Evolutionary conservation across 2,113 vertebrate species (phyloP).

Genomic region (Microcebus murinus): DNA sequence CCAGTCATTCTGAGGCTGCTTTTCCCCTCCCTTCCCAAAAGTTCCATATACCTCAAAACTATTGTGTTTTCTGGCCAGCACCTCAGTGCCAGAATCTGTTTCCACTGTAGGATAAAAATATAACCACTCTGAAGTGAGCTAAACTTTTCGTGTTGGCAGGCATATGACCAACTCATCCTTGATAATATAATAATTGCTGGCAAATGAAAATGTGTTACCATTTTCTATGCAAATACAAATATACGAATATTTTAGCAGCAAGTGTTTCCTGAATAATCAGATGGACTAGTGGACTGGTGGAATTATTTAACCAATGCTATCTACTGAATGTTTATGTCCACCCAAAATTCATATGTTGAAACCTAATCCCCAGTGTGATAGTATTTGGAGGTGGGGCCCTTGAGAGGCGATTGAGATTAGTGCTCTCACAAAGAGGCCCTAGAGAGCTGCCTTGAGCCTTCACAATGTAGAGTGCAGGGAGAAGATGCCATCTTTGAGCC

Average conservation of each 20-base stretch:
- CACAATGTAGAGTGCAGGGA: neutral
- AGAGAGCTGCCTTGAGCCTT: neutral
- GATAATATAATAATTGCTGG: neutral
- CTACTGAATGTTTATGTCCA: neutral
- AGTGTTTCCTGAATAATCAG: neutral
- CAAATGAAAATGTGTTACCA: neutral
- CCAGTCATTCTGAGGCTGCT: neutral
- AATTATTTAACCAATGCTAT: neutral
- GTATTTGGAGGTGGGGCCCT: neutral
- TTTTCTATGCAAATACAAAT: no score
- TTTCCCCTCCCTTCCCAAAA: neutral
- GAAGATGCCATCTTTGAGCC: neutral
- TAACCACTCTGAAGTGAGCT: neutral
- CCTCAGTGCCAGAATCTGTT: neutral
- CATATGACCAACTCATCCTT: neutral
- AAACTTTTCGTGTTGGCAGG: neutral
- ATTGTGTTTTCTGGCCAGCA: neutral
- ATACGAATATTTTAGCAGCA: neutral
- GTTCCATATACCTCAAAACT: neutral
- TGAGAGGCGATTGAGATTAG: neutral
- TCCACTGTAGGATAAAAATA: neutral
- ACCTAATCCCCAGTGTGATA: neutral
- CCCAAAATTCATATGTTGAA: neutral
- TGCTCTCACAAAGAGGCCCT: neutral
- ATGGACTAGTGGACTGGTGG: neutral